These are phyloP conservation scores for Trachemys scripta DNA, from an alignment of 2,113 vertebrate species.

Conservation along the genomic window DNA sequence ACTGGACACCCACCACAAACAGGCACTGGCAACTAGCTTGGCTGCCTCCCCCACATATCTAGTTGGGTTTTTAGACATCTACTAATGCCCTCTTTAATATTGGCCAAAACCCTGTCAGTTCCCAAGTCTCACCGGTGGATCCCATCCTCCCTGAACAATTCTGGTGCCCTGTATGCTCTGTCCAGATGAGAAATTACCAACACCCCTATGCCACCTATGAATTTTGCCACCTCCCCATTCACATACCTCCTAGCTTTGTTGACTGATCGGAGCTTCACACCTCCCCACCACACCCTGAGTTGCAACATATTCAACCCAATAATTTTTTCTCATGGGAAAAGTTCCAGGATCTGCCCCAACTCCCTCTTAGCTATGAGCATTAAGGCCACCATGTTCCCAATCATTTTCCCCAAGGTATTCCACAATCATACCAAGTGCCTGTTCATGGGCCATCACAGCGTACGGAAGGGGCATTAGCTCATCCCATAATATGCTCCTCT, in stretches of 20 bases:
- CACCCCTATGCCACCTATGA: background rate
- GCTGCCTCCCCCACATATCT: background rate
- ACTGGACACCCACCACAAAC: background rate
- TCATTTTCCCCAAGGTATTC: background rate
- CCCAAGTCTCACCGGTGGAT: background rate
- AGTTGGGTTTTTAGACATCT: background rate
- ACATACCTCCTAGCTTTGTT: background rate
- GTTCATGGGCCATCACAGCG: background rate
- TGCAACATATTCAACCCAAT: background rate
- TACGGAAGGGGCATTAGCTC: background rate
- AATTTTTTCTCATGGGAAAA: background rate
- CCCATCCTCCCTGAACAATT: background rate
- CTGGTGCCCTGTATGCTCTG: background rate
- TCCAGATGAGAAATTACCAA: background rate
- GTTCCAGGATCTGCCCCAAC: background rate
- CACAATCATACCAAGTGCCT: background rate
- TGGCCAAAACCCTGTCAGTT: background rate
- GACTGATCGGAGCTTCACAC: background rate
- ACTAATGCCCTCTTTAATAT: background rate
- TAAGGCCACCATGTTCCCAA: background rate
- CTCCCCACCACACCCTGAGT: background rate
- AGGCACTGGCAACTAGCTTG: background rate
- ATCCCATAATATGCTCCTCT: background rate
- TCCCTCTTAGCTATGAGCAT: background rate
- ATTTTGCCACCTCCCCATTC: background rate